Conservation (phyloP, 1,140 invertebrate species). For the Listronotus oregonensis region DNA sequence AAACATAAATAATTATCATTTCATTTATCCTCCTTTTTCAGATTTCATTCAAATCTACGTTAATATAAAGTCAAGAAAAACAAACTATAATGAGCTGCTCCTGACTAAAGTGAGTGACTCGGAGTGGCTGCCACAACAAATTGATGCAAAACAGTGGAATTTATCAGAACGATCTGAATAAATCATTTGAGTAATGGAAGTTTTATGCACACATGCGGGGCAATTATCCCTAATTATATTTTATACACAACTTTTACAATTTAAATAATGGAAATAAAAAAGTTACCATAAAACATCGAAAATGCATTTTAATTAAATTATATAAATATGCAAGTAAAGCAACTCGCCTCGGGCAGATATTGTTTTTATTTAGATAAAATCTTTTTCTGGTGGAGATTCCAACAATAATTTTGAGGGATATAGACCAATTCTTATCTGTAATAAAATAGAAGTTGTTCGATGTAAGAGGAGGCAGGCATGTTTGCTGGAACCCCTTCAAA, state of each 20-base stretch:
- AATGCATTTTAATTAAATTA: constrained; percentile 25
- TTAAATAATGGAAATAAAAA: constrained; percentile 37
- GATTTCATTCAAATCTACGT: constrained; percentile 11
- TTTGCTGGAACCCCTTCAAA: no score
- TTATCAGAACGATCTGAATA: constrained; percentile 36
- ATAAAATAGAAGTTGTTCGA: no score
- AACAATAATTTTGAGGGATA: no score
- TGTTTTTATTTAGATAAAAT: not conserved
- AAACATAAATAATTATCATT: no score
- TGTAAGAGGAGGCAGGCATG: no score
- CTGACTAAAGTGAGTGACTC: constrained; percentile 23
- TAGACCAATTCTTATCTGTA: no score
- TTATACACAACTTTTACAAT: constrained; percentile 34
- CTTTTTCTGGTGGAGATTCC: no score
- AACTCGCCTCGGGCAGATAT: constrained; percentile 2
- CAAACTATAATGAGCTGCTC: constrained; percentile 18
- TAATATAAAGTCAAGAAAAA: constrained; percentile 12
- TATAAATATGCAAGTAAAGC: constrained; percentile 15
- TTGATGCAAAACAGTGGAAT: constrained; percentile 37
- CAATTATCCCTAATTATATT: constrained; percentile 38
- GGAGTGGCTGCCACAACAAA: constrained; percentile 35
- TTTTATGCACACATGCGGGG: constrained; percentile 35
- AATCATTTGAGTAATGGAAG: constrained; percentile 33
- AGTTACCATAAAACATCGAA: constrained; percentile 16
- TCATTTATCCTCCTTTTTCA: not conserved